Base-by-base conservation (phyloP, 1,140 invertebrate genomes). In the Augochlora pura region DNA sequence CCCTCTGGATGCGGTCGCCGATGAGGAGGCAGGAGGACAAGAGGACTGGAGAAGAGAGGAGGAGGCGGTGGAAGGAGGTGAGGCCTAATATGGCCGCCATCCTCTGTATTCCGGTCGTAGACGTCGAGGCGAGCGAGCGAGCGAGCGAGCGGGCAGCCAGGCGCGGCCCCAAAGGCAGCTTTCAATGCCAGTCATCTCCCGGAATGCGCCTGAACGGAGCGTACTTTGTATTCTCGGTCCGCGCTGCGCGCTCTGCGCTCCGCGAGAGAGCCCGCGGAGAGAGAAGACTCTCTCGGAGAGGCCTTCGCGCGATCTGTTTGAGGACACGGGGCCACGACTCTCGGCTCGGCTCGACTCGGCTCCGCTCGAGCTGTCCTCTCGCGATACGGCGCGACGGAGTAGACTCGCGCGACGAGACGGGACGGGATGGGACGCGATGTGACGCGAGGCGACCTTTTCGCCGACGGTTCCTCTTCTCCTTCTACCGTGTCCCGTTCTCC, bases 111-210 rank as follows among this genome's bases (percentile, higher is more conserved):
- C 91, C 83, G 88, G 88, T 92, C 92, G 88, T 91, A 89, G 89
- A 88, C 80, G 81, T 81, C 77, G 86, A 88, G 84, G 80, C 80
- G 64, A 66, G 59, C 62, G 72, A 72, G 73, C 72, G 52, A 66
- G 52, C 25, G 49, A 54, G 18, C 52, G 68, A 80, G 54, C 77
- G 49, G 64, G 69, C 73, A 70, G 64, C 85, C 89, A 88, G 89
- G 88, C 85, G 91, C 91, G 90, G 89, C 83, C 77, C 86, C 77
- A 86, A 86, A 91, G 89, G 81, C 82, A 86, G 86, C 88, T 91
- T 91, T 92, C 91, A 91, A 92, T 92, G 91, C 88, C 92, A 91
- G 91, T 91, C 91, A 92, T 92, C 91, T 90, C 85, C 81, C 81
- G 89, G 91, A 92, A 93, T 91, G 90, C 87, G 87, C 88, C 77